Percentiles rank a stretch among this genome's conserved stretches.
These are phyloP conservation scores for Megastigmus dorsalis DNA, from an alignment of 2,888 invertebrate genomes.

Conservation along the genomic window DNA sequence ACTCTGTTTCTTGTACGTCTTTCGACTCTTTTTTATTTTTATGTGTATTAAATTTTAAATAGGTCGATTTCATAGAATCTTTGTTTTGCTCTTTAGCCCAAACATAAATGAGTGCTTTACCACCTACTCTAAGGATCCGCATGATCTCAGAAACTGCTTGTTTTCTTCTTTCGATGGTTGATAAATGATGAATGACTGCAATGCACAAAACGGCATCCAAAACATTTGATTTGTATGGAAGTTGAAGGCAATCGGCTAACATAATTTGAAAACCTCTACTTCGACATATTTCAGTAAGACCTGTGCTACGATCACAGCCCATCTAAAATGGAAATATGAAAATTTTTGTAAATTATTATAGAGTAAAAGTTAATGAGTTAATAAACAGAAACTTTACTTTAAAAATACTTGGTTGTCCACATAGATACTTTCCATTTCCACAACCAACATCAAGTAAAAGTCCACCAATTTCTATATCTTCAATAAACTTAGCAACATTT, in stretches of 20 bases:
- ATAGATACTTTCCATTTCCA: slow-evolving; percentile 98
- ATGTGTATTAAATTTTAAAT: slow-evolving; percentile 78
- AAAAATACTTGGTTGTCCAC: slow-evolving; percentile 50
- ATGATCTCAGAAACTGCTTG: slow-evolving; percentile 86
- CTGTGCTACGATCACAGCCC: slow-evolving; percentile 87
- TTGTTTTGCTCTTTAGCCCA: slow-evolving; percentile 95
- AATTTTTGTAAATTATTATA: slow-evolving; percentile 49
- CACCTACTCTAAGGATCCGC: slow-evolving; percentile 83
- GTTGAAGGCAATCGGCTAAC: slow-evolving; percentile 83
- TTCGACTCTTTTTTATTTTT: slow-evolving; percentile 74
- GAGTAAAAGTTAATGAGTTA: slow-evolving; percentile 21
- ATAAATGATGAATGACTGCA: slow-evolving; percentile 97
- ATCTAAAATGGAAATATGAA: slow-evolving; percentile 76
- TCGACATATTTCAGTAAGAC: slow-evolving; percentile 81
- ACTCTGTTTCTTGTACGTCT: slow-evolving; percentile 56
- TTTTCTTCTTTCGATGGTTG: slow-evolving; percentile 85
- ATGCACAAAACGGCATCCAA: slow-evolving; percentile 93
- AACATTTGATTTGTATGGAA: slow-evolving; percentile 81
- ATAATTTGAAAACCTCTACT: slow-evolving; percentile 81
- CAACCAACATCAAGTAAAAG: slow-evolving; percentile 94
- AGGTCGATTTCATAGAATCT: slow-evolving; percentile 81
- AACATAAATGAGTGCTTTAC: slow-evolving; percentile 91
- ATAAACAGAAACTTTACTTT: slow-evolving; percentile 53
- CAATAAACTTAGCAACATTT: slow-evolving; percentile 87
- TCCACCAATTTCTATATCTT: slow-evolving; percentile 80